phyloP scores from a whole-genome alignment of 2,888 invertebrate genomes.

The Quadroppia sp. region DNA sequence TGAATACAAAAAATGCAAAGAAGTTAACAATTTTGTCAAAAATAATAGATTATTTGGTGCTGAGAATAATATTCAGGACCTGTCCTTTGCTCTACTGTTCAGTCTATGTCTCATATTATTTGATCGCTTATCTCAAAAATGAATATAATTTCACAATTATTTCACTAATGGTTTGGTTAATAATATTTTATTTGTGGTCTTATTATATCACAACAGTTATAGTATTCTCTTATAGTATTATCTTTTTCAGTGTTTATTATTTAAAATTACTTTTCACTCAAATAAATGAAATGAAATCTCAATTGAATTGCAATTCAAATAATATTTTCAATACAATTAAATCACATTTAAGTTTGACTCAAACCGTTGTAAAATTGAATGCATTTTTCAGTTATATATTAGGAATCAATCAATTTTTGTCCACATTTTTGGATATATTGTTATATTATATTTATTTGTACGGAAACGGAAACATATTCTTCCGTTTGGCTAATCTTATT shows the following conservation, averaged over 20 bases:
- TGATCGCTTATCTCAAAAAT: not conserved
- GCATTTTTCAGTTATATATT: not conserved
- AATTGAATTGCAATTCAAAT: not conserved
- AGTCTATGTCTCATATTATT: not conserved
- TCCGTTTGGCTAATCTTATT: not conserved
- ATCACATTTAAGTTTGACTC: not conserved
- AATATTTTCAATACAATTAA: not conserved
- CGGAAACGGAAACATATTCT: not conserved
- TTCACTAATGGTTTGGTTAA: not conserved
- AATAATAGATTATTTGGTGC: not conserved
- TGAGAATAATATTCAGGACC: not conserved
- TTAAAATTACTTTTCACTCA: not conserved
- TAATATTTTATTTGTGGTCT: not conserved
- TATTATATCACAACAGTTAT: not conserved
- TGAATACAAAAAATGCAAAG: not conserved
- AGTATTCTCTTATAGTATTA: not conserved
- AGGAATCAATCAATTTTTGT: not conserved
- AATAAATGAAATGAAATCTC: not conserved
- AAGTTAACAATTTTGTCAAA: not conserved
- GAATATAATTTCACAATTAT: not conserved
- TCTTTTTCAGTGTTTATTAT: not conserved
- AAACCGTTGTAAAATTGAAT: too few species aligned
- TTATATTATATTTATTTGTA: not conserved
- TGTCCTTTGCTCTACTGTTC: not conserved
- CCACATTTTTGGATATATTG: not conserved